Base-by-base conservation (phyloP, 2,888 invertebrate species). In the Pristionchus fissidentatus region DNA sequence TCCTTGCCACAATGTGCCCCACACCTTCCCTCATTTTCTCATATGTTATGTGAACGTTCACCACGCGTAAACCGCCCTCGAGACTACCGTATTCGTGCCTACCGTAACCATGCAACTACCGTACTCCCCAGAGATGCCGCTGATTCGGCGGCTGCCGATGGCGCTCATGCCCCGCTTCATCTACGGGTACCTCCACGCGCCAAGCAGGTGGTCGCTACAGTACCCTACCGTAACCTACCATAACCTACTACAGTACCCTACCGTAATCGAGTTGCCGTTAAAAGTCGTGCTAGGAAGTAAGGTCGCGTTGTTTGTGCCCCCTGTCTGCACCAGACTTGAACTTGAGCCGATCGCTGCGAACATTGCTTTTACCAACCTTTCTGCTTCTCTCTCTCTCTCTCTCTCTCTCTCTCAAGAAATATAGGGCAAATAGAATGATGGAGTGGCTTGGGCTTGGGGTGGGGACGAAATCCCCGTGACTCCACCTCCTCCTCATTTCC, bases 111-210 rank as follows among this genome's bases (percentile, higher is more conserved):
- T 10, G 32, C 32, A 35, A 3, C 73, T 79, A 79, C 79, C 35
- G 78, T 79, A 79, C 4, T 7, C 57, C 10, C 43, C 29, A 10
- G 22, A 73, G 49, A 77, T 77, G 75, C 75, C 62, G 32, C 29
- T 81, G 46, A 60, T 43, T 46, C 62, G 80, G 22, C 62, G 80
- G 46, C 43, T 81, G 0, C 80, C 80, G 19, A 8, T 81, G 35
- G 62, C 46, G 0, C 43, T 81, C 5, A 81, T 81, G 80, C 80
- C 80, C 0, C 80, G 80, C 13, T 62, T 81, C 62, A 46, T 81
- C 32, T 49, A 81, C 46, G 80, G 80, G 46, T 81, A 81, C 35
- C 80, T 81, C 8, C 60, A 62, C 32, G 43, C 80, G 62, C 80
- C 80, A 1, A 32, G 22, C 41, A 81, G 80, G 80, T 81, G 32